These are phyloP conservation scores for Goniozus legneri DNA, from an alignment of 1,140 invertebrate species.

Conservation along the genomic window DNA sequence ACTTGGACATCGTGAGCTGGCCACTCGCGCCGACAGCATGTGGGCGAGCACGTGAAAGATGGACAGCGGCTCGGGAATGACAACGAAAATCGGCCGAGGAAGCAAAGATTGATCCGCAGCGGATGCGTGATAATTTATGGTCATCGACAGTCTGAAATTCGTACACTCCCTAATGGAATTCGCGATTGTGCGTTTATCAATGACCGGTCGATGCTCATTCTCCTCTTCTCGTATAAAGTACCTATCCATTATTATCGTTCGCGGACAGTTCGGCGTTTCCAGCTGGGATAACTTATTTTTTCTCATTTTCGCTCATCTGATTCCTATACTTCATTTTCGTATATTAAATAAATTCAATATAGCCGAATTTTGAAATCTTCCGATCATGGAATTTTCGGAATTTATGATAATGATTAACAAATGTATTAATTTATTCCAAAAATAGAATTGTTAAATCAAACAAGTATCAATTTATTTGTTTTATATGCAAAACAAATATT, in stretches of 20 bases:
- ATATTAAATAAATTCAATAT: no score
- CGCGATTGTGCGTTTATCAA: slow-evolving; percentile 39
- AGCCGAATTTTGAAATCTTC: no score
- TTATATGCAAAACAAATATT: no score
- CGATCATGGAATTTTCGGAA: no score
- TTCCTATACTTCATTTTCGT: neutral
- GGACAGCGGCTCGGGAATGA: slow-evolving; percentile 18
- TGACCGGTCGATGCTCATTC: slow-evolving; percentile 19
- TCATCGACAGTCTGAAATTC: no score
- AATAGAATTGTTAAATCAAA: no score
- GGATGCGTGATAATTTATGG: slow-evolving; percentile 41
- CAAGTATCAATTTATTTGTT: no score
- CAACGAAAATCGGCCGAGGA: neutral
- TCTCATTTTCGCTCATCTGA: neutral
- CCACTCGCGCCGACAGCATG: no score
- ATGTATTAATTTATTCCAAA: no score
- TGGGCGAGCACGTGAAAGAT: slow-evolving; percentile 31
- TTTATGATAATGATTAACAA: no score
- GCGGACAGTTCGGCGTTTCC: slow-evolving; percentile 15
- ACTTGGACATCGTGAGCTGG: no score
- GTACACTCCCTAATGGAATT: slow-evolving; percentile 43
- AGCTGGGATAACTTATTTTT: slow-evolving; percentile 36
- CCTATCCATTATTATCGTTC: slow-evolving; percentile 23
- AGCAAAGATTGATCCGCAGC: slow-evolving; percentile 34
- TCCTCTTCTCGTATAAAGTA: slow-evolving; percentile 12